Evolutionary conservation across 2,888 invertebrate genomes (phyloP).

Genomic region (Melitaea athalia): DNA sequence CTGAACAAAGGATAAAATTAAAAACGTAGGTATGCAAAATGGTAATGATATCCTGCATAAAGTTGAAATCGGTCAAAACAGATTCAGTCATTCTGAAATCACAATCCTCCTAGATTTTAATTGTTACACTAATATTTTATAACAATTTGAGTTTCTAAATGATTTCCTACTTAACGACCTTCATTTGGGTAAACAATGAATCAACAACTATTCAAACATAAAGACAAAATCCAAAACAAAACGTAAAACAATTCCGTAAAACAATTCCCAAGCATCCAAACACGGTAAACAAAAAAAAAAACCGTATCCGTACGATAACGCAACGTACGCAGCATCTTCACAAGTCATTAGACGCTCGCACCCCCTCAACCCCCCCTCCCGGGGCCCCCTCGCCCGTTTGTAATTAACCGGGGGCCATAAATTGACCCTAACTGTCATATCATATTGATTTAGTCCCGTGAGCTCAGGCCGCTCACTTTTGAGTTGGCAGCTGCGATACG

Average conservation of each 20-base stretch:
- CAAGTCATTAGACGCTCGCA: slow-evolving; percentile 74
- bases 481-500: slow-evolving; percentile 46
- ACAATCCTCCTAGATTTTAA: no score
- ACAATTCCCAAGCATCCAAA: no score
- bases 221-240: not conserved
- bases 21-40: no score
- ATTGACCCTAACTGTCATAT: slow-evolving; percentile 83
- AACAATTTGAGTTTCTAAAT: no score
- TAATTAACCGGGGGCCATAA: slow-evolving; percentile 82
- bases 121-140: no score
- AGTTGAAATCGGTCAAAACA: no score
- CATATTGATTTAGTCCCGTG: slow-evolving; percentile 81
- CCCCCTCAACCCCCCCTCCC: slow-evolving; percentile 43
- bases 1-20: no score
- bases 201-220: no score
- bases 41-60: no score
- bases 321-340: slow-evolving; percentile 66
- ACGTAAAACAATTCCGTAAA: not conserved
- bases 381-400: slow-evolving; percentile 66
- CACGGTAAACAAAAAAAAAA: slow-evolving; percentile 1
- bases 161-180: no score
- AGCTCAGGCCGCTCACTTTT: slow-evolving; percentile 57
- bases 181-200: no score
- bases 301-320: slow-evolving; percentile 16
- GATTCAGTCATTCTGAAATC: no score